Evolutionary conservation across 2,113 vertebrate genomes (phyloP).

Genomic region (Hemicordylus capensis): DNA sequence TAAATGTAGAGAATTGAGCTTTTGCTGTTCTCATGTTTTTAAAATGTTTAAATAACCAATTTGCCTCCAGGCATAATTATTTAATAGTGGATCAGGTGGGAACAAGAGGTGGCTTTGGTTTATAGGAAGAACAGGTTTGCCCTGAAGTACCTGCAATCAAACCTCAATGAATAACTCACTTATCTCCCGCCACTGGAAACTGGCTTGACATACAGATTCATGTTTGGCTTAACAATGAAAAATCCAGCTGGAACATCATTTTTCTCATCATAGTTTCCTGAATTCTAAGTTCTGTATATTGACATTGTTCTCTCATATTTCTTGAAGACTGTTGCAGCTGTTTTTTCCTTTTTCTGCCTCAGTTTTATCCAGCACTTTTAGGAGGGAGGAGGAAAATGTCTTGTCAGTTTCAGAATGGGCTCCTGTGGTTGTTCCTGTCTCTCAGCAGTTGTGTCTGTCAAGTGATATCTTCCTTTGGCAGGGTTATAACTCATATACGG

Average conservation of each 20-base stretch:
- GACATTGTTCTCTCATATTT: neutral
- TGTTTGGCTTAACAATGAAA: neutral
- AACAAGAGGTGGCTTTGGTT: slow-evolving; percentile 6
- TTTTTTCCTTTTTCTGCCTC: neutral
- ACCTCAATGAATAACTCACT: slow-evolving; percentile 32
- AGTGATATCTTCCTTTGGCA: neutral
- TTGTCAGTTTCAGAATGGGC: neutral
- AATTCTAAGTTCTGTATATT: neutral
- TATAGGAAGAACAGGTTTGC: neutral
- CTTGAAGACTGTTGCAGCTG: neutral
- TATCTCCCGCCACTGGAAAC: neutral
- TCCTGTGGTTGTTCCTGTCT: neutral
- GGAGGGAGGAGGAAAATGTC: neutral
- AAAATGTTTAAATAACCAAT: neutral
- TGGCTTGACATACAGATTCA: fast-evolving
- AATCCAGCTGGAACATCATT: neutral
- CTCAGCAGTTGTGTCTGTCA: neutral
- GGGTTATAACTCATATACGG: neutral
- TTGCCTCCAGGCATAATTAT: slow-evolving; percentile 11
- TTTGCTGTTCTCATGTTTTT: neutral
- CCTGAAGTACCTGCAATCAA: slow-evolving; percentile 20
- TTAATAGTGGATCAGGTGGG: neutral
- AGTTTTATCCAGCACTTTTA: neutral
- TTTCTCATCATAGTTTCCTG: neutral
- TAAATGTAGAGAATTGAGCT: neutral